These are phyloP conservation scores for Pelobates fuscus DNA, from an alignment of 2,113 vertebrate species.

Conservation along the genomic window DNA sequence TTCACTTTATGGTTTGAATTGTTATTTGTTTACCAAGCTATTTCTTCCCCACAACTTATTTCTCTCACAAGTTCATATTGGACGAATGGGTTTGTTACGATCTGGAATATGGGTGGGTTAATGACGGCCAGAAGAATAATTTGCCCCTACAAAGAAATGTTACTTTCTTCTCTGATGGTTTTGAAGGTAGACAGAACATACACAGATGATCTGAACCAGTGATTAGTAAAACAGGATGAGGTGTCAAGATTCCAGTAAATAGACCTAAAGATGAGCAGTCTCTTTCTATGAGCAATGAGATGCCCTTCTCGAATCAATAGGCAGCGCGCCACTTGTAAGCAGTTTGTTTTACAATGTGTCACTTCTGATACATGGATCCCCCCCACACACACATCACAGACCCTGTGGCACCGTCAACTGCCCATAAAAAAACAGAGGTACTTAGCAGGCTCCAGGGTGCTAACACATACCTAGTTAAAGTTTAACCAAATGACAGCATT, in stretches of 20 bases:
- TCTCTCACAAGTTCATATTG: too few species aligned
- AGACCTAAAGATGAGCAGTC: conserved; percentile 28
- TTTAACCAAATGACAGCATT: conserved; percentile 62
- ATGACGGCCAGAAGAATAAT: too few species aligned
- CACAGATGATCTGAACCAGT: background rate
- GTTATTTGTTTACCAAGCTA: too few species aligned
- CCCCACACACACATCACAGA: conserved; percentile 57
- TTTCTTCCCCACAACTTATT: too few species aligned
- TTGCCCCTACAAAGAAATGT: too few species aligned
- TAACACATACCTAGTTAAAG: conserved; percentile 57
- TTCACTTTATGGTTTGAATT: too few species aligned
- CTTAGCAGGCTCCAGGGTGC: conserved; percentile 63
- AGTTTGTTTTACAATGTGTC: conserved; percentile 47
- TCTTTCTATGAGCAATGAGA: conserved; percentile 27
- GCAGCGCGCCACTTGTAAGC: conserved; percentile 43
- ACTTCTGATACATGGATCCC: conserved; percentile 54
- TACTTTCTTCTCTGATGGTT: too few species aligned
- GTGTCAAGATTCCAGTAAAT: conserved; percentile 35
- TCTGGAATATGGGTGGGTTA: too few species aligned
- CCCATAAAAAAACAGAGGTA: conserved; percentile 63
- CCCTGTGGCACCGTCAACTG: conserved; percentile 64
- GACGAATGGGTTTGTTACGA: too few species aligned
- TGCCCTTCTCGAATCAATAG: conserved; percentile 42
- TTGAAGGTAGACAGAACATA: too few species aligned
- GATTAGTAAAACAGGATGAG: conserved; percentile 16